These are phyloP conservation scores for Limnephilus lunatus DNA, from an alignment of 2,888 invertebrate species.

Conservation along the genomic window DNA sequence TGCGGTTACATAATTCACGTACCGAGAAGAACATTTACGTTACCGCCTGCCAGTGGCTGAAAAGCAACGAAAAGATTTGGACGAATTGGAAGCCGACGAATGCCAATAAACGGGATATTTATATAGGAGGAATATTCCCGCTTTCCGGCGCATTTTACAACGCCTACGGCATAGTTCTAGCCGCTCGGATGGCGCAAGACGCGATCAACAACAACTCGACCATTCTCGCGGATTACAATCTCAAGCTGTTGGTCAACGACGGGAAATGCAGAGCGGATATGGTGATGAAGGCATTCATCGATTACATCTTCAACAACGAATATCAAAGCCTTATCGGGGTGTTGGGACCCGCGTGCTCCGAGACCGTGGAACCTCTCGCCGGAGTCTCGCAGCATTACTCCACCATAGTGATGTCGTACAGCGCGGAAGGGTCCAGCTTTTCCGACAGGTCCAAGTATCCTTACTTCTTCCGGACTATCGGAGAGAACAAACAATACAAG, in stretches of 20 bases:
- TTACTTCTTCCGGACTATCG: conserved; percentile 88
- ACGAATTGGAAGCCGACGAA: conserved; percentile 73
- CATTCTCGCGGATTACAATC: conserved; percentile 79
- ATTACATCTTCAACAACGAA: conserved; percentile 78
- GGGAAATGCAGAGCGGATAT: conserved; percentile 85
- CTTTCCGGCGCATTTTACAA: conserved; percentile 78
- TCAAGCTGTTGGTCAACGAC: conserved; percentile 78
- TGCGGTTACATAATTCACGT: conserved; percentile 68
- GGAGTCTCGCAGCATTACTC: conserved; percentile 85
- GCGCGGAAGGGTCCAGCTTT: conserved; percentile 86
- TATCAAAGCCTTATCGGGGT: conserved; percentile 82
- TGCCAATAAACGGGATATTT: conserved; percentile 71
- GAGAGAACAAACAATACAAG: conserved; percentile 85
- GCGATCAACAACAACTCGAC: conserved; percentile 80
- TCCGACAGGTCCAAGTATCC: conserved; percentile 84
- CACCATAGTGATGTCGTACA: conserved; percentile 86
- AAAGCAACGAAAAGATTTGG: conserved; percentile 73
- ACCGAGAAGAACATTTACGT: conserved; percentile 70
- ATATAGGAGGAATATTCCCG: conserved; percentile 85
- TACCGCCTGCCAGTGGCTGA: conserved; percentile 84
- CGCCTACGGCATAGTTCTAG: conserved; percentile 78
- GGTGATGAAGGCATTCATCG: conserved; percentile 86
- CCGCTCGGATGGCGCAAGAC: conserved; percentile 80
- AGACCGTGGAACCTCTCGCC: conserved; percentile 88
- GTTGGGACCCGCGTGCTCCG: conserved; percentile 88